These are phyloP conservation scores for Eubasilissa regina DNA, from an alignment of 1,140 invertebrate genomes.

Conservation along the genomic window DNA sequence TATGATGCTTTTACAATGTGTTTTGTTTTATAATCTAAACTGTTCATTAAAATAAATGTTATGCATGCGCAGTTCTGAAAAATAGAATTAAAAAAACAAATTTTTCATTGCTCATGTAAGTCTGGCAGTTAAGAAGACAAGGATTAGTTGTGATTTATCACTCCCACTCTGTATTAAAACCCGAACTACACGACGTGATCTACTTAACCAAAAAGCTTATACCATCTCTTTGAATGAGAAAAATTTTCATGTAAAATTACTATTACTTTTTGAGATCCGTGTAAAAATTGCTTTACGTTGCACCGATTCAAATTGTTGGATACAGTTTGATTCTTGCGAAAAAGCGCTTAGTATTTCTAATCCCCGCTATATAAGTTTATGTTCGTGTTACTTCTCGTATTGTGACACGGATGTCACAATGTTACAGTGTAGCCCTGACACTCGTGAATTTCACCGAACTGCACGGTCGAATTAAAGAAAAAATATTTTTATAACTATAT, in stretches of 20 bases:
- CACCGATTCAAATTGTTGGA: too few species aligned
- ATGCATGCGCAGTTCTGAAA: too few species aligned
- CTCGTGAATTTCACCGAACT: neutral
- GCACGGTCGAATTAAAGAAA: neutral
- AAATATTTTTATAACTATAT: too few species aligned
- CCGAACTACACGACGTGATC: too few species aligned
- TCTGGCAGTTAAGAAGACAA: neutral
- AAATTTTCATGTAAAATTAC: too few species aligned
- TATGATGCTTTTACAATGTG: too few species aligned
- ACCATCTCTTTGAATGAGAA: too few species aligned
- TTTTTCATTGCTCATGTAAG: neutral
- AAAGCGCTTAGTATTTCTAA: conserved; percentile 18
- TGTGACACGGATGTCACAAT: conserved; percentile 19
- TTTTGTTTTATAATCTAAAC: too few species aligned
- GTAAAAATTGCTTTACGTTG: too few species aligned
- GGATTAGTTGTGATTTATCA: conserved; percentile 3
- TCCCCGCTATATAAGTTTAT: conserved; percentile 1
- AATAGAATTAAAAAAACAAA: neutral
- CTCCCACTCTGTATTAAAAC: neutral
- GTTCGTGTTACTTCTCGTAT: conserved; percentile 3
- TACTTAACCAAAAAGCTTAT: too few species aligned
- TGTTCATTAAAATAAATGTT: too few species aligned
- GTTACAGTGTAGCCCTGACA: neutral
- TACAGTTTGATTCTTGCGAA: neutral
- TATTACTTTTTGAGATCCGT: too few species aligned